phyloP scores from a whole-genome alignment of 1,140 invertebrate genomes.

The Ceratoteleas bidentatus region DNA sequence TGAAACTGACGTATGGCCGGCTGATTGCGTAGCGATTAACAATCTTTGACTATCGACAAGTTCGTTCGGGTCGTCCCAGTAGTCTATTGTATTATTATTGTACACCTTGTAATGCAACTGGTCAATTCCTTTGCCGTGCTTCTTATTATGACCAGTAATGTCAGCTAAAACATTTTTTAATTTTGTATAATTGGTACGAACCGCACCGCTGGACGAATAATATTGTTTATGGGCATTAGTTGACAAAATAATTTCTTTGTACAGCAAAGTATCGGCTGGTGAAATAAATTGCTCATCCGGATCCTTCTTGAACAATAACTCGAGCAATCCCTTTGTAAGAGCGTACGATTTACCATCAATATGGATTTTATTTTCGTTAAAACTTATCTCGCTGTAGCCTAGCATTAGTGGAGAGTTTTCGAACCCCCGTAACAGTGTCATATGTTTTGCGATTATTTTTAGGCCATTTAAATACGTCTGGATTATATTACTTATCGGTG shows the following conservation, averaged over 20 bases:
- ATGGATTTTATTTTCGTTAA: background rate
- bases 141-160: background rate
- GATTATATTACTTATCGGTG: no score
- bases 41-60: background rate
- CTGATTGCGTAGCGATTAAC: background rate
- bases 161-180: background rate
- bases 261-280: background rate
- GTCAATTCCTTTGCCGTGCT: background rate
- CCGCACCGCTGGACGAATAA: background rate
- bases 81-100: background rate
- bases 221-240: slow-evolving; percentile 3
- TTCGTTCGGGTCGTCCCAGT: background rate
- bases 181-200: background rate
- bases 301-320: background rate
- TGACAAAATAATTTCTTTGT: background rate
- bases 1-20: background rate
- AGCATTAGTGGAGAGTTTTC: background rate
- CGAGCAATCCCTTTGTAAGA: background rate
- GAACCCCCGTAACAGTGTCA: background rate
- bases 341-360: background rate
- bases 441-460: background rate
- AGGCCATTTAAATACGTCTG: background rate
- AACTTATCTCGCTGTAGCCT: no score
- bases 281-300: slow-evolving; percentile 2
- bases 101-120: background rate